Evolutionary conservation across 1,140 invertebrate genomes (phyloP), one percentile per base, ranked within the genome.

Genomic region (Leptestheria dahalacensis): DNA sequence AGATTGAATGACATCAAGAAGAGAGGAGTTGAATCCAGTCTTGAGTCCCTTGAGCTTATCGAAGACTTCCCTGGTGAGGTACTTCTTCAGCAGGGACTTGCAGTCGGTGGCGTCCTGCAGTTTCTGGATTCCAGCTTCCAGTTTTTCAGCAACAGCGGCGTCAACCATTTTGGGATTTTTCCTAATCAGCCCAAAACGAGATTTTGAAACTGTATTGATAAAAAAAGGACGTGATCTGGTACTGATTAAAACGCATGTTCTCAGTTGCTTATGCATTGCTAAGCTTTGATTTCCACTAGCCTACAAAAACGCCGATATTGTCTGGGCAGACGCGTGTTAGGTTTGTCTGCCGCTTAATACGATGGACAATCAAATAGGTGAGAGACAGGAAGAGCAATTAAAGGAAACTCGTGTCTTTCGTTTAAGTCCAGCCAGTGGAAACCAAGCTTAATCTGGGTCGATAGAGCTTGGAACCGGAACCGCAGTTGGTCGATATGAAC

Each of bases 71-170:
- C 82, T 84, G 66, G 88, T 86, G 55, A 96, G 79, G 75, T 91
- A 86, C 73, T 96, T 97, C 79, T 95, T 96, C 76, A 96, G 75
- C 68, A 96, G 78, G 50, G 91, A 95, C 74, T 95, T 92, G 72
- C 90, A 93, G 73, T 92, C 85, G 51, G 65, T 70, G 59, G 89
- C 90, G 63, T 76, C 83, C 64, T 80, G 76, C 66, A 96, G 76
- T 76, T 93, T 94, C 78, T 83, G 81, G 77, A 83, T 93, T 66
- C 87, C 88, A 71, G 85, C 81, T 75, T 93, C 88, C 74, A 94
- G 75, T 78, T 92, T 92, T 69, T 91, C 86, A 70, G 89, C 73
- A 68, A 83, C 82, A 73, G 83, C 86, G 67, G 85, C 82, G 76
- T 91, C 88, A 75, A 89, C 86, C 86, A 89, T 89, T 67, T 25